Percentiles rank a stretch among this genome's conserved stretches.
These are phyloP conservation scores for Eupeodes corollae DNA, from an alignment of 1,140 invertebrate species.

Conservation along the genomic window DNA sequence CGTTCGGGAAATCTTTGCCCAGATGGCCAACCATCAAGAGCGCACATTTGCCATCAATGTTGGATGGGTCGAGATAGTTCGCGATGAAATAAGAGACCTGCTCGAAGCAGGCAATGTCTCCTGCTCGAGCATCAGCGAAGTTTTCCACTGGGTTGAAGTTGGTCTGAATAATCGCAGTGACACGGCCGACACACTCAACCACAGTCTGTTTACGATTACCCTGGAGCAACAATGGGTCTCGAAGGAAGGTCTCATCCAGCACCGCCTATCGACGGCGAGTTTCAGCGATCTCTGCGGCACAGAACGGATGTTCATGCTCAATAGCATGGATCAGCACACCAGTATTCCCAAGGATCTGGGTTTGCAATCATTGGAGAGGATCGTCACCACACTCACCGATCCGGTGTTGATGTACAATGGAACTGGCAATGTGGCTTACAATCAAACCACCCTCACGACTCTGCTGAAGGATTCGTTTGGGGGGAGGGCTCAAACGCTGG, in stretches of 20 bases:
- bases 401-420: conserved; percentile 42
- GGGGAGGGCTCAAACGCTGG: conserved; percentile 52
- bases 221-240: conserved; percentile 55
- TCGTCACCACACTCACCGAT: conserved; percentile 48
- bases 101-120: conserved; percentile 43
- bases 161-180: conserved; percentile 35
- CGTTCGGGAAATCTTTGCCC: conserved; percentile 58
- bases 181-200: conserved; percentile 21
- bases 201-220: conserved; percentile 55
- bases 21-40: conserved; percentile 47
- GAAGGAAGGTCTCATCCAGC: conserved; percentile 38
- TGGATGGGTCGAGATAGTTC: conserved; percentile 52
- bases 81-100: conserved; percentile 43
- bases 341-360: conserved; percentile 40
- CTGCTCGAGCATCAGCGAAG: conserved; percentile 42
- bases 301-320: conserved; percentile 41
- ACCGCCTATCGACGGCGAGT: conserved; percentile 53
- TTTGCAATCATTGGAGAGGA: conserved; percentile 47
- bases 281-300: conserved; percentile 53
- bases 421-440: conserved; percentile 43
- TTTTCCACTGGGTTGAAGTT: conserved; percentile 43
- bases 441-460: conserved; percentile 51
- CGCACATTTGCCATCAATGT: conserved; percentile 49
- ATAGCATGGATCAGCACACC: conserved; percentile 32
- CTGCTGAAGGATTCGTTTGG: conserved; percentile 57